A percentile compares a stretch with the other conserved stretches of the same genome.
Evolutionary conservation across 2,797 vertebrate species (phyloP).

Genomic region (Gadopsis bispinosus): DNA sequence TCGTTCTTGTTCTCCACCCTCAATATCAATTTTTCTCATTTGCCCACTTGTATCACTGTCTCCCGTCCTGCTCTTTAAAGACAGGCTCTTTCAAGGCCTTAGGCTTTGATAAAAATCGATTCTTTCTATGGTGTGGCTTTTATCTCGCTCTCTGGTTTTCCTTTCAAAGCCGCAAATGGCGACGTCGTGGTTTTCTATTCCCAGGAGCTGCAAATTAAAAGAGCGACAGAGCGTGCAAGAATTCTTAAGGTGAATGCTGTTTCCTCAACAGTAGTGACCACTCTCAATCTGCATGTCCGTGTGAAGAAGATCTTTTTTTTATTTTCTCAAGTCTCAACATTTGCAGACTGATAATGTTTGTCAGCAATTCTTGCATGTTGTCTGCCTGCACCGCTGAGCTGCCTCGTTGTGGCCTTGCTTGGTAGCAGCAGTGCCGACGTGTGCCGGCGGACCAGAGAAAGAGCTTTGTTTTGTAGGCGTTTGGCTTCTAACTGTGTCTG

Average conservation of each 20-base stretch:
- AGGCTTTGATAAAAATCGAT: slow-evolving; percentile 44
- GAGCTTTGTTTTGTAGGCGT: no score
- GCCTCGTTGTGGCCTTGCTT: background rate
- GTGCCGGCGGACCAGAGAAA: background rate
- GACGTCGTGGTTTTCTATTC: slow-evolving; percentile 21
- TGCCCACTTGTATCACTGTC: slow-evolving; percentile 24
- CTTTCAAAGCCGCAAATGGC: slow-evolving; percentile 26
- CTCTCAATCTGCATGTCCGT: background rate
- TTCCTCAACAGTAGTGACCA: background rate
- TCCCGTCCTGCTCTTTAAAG: slow-evolving; percentile 23
- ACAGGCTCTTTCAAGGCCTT: slow-evolving; percentile 7
- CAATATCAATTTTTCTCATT: slow-evolving; percentile 32
- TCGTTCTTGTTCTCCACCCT: slow-evolving; percentile 25
- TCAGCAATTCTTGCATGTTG: background rate
- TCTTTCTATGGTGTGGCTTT: slow-evolving; percentile 30
- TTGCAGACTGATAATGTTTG: slow-evolving; percentile 5
- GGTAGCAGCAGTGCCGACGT: no score
- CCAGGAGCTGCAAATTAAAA: slow-evolving; percentile 4
- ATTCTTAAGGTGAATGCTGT: background rate
- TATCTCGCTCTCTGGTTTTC: slow-evolving; percentile 4
- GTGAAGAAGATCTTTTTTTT: background rate
- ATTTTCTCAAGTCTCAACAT: background rate
- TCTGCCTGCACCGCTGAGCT: background rate
- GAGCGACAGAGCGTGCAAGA: background rate
- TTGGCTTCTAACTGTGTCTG: background rate